phyloP scores from a whole-genome alignment of 2,113 vertebrate species.

The Syngnathus scovelli region DNA sequence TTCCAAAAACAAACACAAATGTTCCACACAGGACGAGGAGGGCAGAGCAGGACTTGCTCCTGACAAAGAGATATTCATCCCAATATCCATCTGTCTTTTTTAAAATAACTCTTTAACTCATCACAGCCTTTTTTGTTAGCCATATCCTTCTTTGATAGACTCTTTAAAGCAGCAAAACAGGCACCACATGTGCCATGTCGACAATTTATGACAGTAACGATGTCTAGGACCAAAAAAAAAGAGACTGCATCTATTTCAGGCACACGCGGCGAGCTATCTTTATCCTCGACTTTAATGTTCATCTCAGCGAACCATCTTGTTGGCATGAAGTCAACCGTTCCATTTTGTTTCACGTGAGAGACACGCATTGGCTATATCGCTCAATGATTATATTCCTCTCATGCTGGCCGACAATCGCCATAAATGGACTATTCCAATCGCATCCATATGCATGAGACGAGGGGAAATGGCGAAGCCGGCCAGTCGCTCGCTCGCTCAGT shows the following conservation, averaged over 20 bases:
- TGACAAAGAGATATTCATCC: slow-evolving; percentile 40
- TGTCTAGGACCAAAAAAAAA: neutral
- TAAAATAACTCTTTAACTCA: neutral
- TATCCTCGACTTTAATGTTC: neutral
- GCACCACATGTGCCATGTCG: neutral
- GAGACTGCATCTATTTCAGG: neutral
- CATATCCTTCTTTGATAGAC: neutral
- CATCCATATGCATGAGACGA: slow-evolving; percentile 15
- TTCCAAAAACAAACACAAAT: slow-evolving; percentile 16
- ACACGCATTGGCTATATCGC: slow-evolving; percentile 59
- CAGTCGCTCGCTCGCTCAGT: neutral
- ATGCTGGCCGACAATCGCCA: slow-evolving; percentile 38
- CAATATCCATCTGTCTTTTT: neutral
- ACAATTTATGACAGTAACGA: neutral
- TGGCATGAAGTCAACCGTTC: neutral
- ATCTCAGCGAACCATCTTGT: neutral
- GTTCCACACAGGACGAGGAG: slow-evolving; percentile 21
- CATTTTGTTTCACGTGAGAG: slow-evolving; percentile 19
- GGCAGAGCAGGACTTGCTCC: neutral
- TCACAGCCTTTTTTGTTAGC: neutral
- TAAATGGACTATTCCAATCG: slow-evolving; percentile 31
- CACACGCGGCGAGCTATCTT: neutral
- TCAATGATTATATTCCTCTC: slow-evolving; percentile 59
- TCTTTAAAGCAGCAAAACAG: neutral
- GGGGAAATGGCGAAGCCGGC: slow-evolving; percentile 11